Percentiles rank a stretch among this genome's conserved stretches.
Conservation (phyloP, 2,113 vertebrate genomes). For the Talpa occidentalis region DNA sequence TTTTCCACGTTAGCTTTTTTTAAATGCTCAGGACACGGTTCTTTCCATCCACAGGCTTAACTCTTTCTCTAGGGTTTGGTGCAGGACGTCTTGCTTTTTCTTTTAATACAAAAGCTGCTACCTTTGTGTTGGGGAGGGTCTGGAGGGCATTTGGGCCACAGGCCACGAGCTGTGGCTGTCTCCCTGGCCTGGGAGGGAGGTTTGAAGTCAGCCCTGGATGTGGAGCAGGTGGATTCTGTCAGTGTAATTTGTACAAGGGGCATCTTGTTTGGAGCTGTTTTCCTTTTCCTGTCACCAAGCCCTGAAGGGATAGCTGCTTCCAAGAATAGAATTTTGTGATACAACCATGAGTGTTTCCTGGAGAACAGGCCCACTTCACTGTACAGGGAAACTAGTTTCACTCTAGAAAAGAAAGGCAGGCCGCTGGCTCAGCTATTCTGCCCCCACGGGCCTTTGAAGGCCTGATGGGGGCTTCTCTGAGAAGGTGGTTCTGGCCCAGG, state of each 20-base stretch:
- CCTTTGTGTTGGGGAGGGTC: not conserved
- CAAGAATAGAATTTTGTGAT: too few relatives aligned
- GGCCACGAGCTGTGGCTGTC: too few relatives aligned
- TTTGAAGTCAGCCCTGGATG: not conserved
- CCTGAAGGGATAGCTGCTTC: not conserved
- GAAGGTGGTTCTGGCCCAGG: fast-evolving
- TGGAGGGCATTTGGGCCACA: too few relatives aligned
- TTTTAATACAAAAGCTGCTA: conserved; percentile 14
- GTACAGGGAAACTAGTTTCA: not conserved
- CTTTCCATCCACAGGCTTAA: not conserved
- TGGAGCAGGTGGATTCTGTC: too few relatives aligned
- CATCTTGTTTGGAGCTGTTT: not conserved
- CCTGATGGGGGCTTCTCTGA: not conserved
- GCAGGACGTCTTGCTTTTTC: not conserved
- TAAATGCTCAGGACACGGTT: not conserved
- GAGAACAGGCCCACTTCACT: not conserved
- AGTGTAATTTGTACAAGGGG: too few relatives aligned
- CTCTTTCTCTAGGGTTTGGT: not conserved
- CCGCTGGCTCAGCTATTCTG: not conserved
- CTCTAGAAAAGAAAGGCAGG: not conserved
- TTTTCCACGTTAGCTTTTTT: not conserved
- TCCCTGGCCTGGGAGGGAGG: not conserved
- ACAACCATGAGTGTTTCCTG: not conserved
- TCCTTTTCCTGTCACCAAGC: not conserved
- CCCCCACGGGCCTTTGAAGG: fast-evolving